phyloP scores from a whole-genome alignment of 2,797 vertebrate species.

The Crenuchus spilurus region DNA sequence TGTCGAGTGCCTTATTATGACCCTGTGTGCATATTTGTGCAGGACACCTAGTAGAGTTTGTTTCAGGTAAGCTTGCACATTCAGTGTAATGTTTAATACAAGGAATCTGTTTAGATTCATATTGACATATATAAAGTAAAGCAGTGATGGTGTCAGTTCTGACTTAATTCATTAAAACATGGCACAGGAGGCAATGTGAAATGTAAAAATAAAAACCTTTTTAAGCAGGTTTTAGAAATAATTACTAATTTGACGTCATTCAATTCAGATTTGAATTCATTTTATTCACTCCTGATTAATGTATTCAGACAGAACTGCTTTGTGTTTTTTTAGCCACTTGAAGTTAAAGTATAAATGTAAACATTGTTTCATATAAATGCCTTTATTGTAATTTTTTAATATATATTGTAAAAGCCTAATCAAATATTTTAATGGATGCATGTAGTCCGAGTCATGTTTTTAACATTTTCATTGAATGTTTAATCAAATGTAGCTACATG shows the following conservation, averaged over 20 bases:
- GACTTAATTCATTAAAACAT: neutral
- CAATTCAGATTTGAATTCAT: neutral
- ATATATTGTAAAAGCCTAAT: neutral
- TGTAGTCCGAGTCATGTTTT: neutral
- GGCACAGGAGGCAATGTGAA: neutral
- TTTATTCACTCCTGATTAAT: neutral
- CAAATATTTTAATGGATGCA: neutral
- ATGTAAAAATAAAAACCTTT: neutral
- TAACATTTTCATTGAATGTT: too few relatives aligned
- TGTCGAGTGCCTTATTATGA: slow-evolving; percentile 21
- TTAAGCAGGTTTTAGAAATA: neutral
- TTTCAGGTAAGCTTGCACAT: neutral
- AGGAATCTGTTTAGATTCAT: too few relatives aligned
- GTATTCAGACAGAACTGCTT: too few relatives aligned
- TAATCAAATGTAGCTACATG: neutral
- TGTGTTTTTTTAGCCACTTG: too few relatives aligned
- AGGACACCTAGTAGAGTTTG: neutral
- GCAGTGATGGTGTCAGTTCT: neutral
- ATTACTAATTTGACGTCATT: neutral
- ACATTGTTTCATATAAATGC: neutral
- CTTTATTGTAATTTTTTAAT: slow-evolving; percentile 5
- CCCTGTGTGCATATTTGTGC: neutral
- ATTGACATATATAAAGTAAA: neutral
- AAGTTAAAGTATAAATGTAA: neutral
- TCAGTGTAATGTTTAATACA: neutral